phyloP scores from a whole-genome alignment of 2,113 vertebrate species.

The Saguinus midas region DNA sequence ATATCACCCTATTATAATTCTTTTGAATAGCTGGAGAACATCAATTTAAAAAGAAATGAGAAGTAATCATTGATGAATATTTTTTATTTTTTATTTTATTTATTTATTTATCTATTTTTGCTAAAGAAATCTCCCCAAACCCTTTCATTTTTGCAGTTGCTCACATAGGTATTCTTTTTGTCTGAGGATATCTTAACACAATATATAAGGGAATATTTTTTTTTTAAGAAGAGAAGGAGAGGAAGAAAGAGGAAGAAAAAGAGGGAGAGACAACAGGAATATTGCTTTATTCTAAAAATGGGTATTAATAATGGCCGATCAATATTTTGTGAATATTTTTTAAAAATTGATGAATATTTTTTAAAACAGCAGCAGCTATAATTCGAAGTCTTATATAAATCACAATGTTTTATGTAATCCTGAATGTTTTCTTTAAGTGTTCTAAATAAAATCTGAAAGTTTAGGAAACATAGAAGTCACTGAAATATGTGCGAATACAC shows the following conservation, averaged over 20 bases:
- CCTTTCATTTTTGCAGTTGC: too few species aligned
- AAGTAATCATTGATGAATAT: neutral
- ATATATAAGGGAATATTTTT: too few species aligned
- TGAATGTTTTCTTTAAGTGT: neutral
- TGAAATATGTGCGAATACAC: neutral
- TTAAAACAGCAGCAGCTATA: neutral
- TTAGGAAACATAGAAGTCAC: neutral
- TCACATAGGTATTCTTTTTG: too few species aligned
- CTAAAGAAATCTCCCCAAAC: too few species aligned
- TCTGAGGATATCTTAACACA: too few species aligned
- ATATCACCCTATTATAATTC: neutral
- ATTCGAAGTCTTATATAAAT: neutral
- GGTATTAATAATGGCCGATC: too few species aligned
- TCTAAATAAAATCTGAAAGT: neutral
- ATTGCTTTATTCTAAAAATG: too few species aligned
- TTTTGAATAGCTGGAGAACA: neutral
- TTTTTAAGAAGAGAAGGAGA: too few species aligned
- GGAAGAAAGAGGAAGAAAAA: too few species aligned
- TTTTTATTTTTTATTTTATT: neutral
- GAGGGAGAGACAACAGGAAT: too few species aligned
- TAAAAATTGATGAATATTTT: neutral
- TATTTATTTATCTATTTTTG: too few species aligned
- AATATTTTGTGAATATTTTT: too few species aligned
- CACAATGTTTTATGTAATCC: neutral
- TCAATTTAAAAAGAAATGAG: neutral